A percentile compares a stretch with the other conserved stretches of the same genome.
Evolutionary conservation across 1,140 invertebrate genomes (phyloP).

Genomic region (Trachymyrmex cornetzi): DNA sequence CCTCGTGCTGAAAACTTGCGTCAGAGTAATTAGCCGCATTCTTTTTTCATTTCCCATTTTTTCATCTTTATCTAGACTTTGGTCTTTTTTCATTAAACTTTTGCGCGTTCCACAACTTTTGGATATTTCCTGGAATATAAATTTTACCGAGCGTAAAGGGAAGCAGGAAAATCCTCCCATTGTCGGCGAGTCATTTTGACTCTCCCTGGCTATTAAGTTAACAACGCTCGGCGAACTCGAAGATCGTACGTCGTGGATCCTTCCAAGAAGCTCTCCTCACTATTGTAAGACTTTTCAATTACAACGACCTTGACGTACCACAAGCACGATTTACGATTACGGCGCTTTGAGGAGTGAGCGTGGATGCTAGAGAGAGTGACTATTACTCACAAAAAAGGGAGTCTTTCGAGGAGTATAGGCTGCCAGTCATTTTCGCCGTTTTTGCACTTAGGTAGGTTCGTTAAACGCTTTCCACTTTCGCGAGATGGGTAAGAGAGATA

Average conservation of each 20-base stretch:
- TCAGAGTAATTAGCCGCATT: neutral
- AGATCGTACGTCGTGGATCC: constrained; percentile 21
- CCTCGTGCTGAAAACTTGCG: neutral
- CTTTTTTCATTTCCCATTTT: neutral
- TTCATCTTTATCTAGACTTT: neutral
- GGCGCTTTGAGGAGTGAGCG: neutral
- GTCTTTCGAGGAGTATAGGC: neutral
- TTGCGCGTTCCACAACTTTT: neutral
- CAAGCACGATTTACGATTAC: constrained; percentile 14
- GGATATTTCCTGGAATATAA: constrained; percentile 47
- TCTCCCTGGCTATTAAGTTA: constrained; percentile 62
- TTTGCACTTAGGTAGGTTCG: constrained; percentile 40
- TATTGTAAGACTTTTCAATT: constrained; percentile 38
- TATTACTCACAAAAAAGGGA: constrained; percentile 15
- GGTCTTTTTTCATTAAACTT: neutral
- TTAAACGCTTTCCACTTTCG: constrained; percentile 41
- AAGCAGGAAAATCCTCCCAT: neutral
- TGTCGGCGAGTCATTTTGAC: constrained; percentile 15
- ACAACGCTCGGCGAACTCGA: constrained; percentile 23
- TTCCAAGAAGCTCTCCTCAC: constrained; percentile 9
- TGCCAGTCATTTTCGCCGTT: constrained; percentile 5
- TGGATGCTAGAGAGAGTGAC: neutral
- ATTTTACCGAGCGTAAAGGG: constrained; percentile 35
- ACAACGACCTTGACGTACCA: neutral
- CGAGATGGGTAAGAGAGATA: constrained; percentile 39